Base-by-base conservation (phyloP, 37 sponge, comb jelly and placozoan genomes). In the Crambe crambe region DNA sequence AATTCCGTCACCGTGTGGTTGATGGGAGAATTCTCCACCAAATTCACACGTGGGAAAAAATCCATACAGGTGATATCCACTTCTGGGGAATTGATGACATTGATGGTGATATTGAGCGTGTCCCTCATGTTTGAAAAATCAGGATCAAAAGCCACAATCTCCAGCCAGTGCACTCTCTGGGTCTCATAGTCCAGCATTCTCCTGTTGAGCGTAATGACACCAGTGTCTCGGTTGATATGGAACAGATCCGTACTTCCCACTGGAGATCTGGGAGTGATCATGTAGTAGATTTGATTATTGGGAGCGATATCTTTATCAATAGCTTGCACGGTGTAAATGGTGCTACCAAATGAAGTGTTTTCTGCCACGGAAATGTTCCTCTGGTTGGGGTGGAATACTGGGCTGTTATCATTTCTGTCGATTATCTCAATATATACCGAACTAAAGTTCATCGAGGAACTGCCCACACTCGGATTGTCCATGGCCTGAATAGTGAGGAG, bases 361-460 rank as follows among this genome's bases (percentile, higher is more conserved):
- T 80, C 81, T 2, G 42, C 54, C 36, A 91, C 56, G 2, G 39
- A 70, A 8, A 54, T 43, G 20, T 42, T 71, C 37, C 67, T 51
- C 1, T 18, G 38, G 1, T 17, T 1, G 8, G 29, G 56, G 1
- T 69, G 3, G 42, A 91, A 86, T 35, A 79, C 58, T 3, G 91
- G 91, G 15, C 42, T 43, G 9, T 84, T 56, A 63, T 91, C 91
- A 73, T 86, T 86, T 30, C 62, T 36, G 58, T 85, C 86, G 21
- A 3, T 20, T 2, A 85, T 63, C 20, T 6, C 1, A 2, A 85
- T 58, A 3, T 20, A n/a, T 23, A 78, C 84, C 30, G 22, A 29
- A 12, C 69, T 68, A 17, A 18, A 41, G 54, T 42, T 76, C 38
- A 15, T 5, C 1, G 51, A 57, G 17, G 20, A 2, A 31, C 17